phyloP scores from a whole-genome alignment of 2,113 vertebrate species.

The Geococcyx californianus region DNA sequence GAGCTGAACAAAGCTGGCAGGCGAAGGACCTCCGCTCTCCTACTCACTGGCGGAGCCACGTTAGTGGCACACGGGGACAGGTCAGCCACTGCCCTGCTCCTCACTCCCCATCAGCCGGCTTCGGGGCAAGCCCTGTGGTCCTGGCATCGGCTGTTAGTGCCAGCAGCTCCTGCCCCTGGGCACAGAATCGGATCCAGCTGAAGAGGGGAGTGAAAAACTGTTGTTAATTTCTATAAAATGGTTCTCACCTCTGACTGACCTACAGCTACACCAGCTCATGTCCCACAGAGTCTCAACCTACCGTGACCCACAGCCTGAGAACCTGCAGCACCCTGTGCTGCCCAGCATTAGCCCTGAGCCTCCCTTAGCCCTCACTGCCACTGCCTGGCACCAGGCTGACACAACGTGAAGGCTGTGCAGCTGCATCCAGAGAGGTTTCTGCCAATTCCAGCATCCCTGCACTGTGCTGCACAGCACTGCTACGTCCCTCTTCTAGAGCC shows the following conservation, averaged over 20 bases:
- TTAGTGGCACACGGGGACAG: fast-evolving
- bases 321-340: not conserved
- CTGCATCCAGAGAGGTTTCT: not conserved
- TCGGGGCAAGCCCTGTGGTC: not conserved
- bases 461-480: not conserved
- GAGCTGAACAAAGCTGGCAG: not conserved
- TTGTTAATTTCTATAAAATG: not conserved
- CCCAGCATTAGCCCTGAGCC: fast-evolving
- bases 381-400: not conserved
- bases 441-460: not conserved
- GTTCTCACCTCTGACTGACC: not conserved
- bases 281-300: not conserved
- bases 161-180: not conserved
- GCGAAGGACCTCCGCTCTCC: not conserved
- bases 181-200: not conserved
- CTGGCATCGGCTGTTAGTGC: fast-evolving
- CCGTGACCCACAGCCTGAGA: not conserved
- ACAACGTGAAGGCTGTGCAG: not conserved
- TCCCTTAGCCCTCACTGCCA: not conserved
- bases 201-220: not conserved
- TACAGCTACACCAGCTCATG: not conserved
- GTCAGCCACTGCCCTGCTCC: fast-evolving
- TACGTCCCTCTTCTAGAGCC: not conserved
- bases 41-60: not conserved
- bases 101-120: not conserved